Evolutionary conservation across 2,888 invertebrate species (phyloP).

Genomic region (Acronicta aceris): DNA sequence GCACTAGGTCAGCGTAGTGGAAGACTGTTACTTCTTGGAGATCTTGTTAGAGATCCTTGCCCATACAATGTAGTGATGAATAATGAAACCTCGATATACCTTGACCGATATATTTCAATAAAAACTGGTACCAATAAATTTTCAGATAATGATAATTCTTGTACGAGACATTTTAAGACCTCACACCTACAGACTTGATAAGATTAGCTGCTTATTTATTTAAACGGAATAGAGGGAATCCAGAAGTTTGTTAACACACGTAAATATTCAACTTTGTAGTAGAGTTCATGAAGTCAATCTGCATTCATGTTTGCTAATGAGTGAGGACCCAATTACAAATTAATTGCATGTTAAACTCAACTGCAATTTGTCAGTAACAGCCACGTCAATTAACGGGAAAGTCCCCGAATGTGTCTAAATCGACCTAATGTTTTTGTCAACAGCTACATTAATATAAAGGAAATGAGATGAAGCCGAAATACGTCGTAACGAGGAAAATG

Average conservation of each 20-base stretch:
- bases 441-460: slow-evolving; percentile 20
- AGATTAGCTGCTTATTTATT: not conserved
- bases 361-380: not conserved
- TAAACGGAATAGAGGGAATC: not conserved
- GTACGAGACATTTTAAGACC: not conserved
- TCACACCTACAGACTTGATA: not conserved
- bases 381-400: slow-evolving; percentile 4
- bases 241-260: not conserved
- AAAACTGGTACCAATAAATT: too few relatives aligned
- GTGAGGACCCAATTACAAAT: slow-evolving; percentile 11
- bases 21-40: not conserved
- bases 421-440: not conserved
- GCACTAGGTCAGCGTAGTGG: not conserved
- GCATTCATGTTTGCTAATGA: slow-evolving; percentile 1
- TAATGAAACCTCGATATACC: not conserved
- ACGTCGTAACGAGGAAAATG: slow-evolving; percentile 51
- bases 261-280: slow-evolving; percentile 1
- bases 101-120: too few relatives aligned
- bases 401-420: not conserved
- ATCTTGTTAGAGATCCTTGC: not conserved
- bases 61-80: not conserved
- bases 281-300: not conserved
- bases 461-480: slow-evolving; percentile 42
- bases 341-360: slow-evolving; percentile 7
- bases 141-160: too few relatives aligned